These are phyloP conservation scores for Alloplasta piceator DNA, from an alignment of 2,888 invertebrate species.

Conservation along the genomic window DNA sequence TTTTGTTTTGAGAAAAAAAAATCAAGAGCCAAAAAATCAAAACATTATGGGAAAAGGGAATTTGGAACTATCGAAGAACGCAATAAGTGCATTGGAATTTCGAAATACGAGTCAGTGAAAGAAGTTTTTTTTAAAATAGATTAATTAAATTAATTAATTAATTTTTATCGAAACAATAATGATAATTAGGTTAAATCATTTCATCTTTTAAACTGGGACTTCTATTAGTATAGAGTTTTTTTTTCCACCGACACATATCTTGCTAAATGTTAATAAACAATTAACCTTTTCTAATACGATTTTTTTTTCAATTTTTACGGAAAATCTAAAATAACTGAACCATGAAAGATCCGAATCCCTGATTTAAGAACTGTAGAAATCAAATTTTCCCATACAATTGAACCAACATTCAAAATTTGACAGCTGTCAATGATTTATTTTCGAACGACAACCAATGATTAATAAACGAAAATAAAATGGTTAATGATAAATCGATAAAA, in stretches of 20 bases:
- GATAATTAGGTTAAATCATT: no score
- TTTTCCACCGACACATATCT: no score
- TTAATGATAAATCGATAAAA: background rate
- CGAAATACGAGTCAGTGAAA: constrained; percentile 32
- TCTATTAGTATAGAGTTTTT: no score
- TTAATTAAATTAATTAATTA: background rate
- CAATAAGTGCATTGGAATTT: background rate
- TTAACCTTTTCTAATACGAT: no score
- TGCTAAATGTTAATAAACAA: no score
- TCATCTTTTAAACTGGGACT: no score
- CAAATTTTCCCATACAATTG: background rate
- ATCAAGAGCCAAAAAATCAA: background rate
- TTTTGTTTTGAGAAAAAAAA: background rate
- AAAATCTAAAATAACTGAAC: no score
- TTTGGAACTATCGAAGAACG: background rate
- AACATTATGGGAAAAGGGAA: constrained; percentile 17
- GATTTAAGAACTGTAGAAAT: constrained; percentile 4
- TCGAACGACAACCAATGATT: background rate
- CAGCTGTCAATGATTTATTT: no score
- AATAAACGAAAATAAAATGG: background rate
- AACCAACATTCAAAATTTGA: no score
- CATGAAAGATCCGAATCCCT: no score
- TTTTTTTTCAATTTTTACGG: no score
- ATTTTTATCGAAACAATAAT: no score
- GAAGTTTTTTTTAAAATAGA: background rate